These are phyloP conservation scores for Aegithalos caudatus DNA, from an alignment of 2,113 vertebrate species.

Conservation along the genomic window DNA sequence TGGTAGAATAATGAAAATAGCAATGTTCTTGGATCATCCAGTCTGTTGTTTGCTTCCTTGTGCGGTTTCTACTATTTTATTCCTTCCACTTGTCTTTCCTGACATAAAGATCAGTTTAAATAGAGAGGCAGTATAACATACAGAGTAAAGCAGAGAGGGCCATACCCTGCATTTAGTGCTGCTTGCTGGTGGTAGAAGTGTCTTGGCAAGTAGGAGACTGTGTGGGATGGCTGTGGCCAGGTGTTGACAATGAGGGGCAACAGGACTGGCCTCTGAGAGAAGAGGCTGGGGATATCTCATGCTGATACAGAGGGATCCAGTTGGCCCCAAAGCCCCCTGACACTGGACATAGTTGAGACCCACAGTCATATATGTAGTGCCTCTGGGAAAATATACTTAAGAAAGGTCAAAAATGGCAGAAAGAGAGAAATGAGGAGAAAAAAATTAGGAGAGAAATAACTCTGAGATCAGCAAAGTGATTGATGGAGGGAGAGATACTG, in stretches of 20 bases:
- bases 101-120: background rate
- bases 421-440: background rate
- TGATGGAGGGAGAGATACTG: background rate
- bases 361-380: too few relatives aligned
- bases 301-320: rapidly evolving
- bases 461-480: background rate
- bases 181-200: background rate
- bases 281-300: rapidly evolving
- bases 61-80: background rate
- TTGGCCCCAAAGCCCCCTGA: background rate
- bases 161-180: rapidly evolving
- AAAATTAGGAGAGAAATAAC: background rate
- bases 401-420: background rate
- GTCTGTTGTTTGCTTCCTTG: background rate
- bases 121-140: rapidly evolving
- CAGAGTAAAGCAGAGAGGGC: background rate
- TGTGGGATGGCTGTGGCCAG: background rate
- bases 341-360: background rate
- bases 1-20: background rate
- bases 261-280: background rate
- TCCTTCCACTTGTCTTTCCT: background rate
- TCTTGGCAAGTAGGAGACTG: background rate
- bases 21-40: background rate
- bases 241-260: background rate
- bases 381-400: background rate